Evolutionary conservation across 1,140 invertebrate genomes (phyloP).

Genomic region (Thereuonema tuberculata): DNA sequence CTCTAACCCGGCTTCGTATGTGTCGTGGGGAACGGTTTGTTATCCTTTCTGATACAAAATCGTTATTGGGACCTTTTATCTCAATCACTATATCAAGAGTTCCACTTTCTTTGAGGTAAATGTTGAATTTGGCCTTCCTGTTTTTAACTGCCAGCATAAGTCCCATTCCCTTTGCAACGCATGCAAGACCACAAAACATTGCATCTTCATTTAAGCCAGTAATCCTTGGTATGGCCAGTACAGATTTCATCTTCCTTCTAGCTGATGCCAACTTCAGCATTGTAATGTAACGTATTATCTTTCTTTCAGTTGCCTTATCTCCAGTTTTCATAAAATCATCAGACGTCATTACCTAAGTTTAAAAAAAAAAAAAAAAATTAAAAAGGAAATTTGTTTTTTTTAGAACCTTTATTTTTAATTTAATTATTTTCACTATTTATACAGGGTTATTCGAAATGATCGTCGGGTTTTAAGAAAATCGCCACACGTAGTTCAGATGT

Average conservation of each 20-base stretch:
- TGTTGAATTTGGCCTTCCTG: conserved; percentile 24
- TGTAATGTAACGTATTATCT: not conserved
- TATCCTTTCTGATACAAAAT: conserved; percentile 24
- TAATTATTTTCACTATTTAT: no score
- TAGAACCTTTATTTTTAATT: no score
- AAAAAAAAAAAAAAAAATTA: not conserved
- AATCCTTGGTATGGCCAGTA: conserved; percentile 17
- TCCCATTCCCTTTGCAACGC: conserved; percentile 22
- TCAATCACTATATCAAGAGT: conserved; percentile 24
- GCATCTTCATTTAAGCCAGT: conserved; percentile 1
- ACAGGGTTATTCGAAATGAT: no score
- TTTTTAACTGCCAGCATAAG: conserved; percentile 24
- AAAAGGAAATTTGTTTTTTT: not conserved
- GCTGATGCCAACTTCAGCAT: conserved; percentile 13
- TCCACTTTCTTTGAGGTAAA: conserved; percentile 19
- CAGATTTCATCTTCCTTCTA: conserved; percentile 26
- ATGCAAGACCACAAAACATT: conserved; percentile 6
- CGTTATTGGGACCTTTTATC: conserved; percentile 23
- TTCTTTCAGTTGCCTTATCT: not conserved
- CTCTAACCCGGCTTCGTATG: not conserved
- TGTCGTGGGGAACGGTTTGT: conserved; percentile 17
- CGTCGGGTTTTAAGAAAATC: no score
- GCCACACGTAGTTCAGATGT: no score
- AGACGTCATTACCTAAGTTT: not conserved
- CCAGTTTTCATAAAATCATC: not conserved